Conservation (phyloP, 2,888 invertebrate genomes). For the Strigamia crassipes region DNA sequence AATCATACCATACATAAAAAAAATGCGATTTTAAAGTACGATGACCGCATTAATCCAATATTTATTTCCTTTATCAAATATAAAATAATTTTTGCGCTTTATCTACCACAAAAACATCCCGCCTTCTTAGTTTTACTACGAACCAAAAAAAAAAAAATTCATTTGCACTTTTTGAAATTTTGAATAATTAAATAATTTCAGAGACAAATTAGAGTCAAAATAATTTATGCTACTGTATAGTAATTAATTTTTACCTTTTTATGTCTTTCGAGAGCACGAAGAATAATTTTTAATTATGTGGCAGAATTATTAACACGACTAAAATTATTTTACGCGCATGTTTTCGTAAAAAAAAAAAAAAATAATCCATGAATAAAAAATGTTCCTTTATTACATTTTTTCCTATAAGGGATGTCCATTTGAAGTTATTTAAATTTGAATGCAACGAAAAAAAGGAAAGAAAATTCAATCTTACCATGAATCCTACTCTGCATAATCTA, state of each 20-base stretch:
- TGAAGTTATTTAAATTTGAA: conserved; percentile 4
- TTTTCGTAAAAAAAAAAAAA: background rate
- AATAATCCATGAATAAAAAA: conserved; percentile 6
- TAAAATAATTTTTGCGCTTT: too few relatives aligned
- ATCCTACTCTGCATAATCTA: background rate
- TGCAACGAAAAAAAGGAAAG: background rate
- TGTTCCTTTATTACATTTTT: conserved; percentile 2
- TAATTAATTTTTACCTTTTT: background rate
- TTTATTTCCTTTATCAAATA: background rate
- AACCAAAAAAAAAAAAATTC: background rate
- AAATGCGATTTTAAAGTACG: background rate
- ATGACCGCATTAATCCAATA: background rate
- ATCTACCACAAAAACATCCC: too few relatives aligned
- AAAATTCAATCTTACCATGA: background rate
- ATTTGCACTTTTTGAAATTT: background rate
- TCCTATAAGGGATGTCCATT: background rate
- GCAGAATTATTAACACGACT: background rate
- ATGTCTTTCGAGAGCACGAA: background rate
- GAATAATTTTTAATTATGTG: background rate
- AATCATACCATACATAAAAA: background rate
- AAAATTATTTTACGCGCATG: background rate
- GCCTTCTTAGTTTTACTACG: too few relatives aligned
- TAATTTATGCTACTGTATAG: background rate
- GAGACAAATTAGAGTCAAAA: background rate
- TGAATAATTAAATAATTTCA: background rate